These are phyloP conservation scores for Drosophila orena DNA, from an alignment of 1,140 invertebrate genomes.

Conservation along the genomic window DNA sequence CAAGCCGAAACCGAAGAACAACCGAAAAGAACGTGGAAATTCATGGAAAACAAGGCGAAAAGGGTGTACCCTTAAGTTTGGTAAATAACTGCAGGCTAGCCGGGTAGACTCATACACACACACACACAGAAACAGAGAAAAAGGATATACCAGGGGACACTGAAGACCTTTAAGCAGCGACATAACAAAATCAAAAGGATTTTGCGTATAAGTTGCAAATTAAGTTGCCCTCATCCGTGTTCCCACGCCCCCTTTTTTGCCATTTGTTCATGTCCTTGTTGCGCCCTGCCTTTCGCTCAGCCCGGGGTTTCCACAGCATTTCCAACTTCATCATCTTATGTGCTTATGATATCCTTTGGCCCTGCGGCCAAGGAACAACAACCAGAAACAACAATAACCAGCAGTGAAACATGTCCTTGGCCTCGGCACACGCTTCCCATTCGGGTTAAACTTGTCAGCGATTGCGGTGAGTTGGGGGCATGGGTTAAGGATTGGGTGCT, in stretches of 20 bases:
- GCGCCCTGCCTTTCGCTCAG: not conserved
- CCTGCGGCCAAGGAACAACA: slow-evolving; percentile 50
- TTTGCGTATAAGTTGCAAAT: slow-evolving; percentile 82
- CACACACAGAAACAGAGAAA: slow-evolving; percentile 29
- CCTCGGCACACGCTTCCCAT: slow-evolving; percentile 55
- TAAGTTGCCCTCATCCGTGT: slow-evolving; percentile 61
- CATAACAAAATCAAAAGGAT: slow-evolving; percentile 81
- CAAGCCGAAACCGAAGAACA: slow-evolving; percentile 25
- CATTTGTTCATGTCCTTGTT: slow-evolving; percentile 50
- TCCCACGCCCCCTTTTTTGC: slow-evolving; percentile 20
- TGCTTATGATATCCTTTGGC: slow-evolving; percentile 73
- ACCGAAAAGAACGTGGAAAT: slow-evolving; percentile 34
- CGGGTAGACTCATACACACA: slow-evolving; percentile 49
- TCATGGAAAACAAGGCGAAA: slow-evolving; percentile 46
- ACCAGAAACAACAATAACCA: slow-evolving; percentile 51
- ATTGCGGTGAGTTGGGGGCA: slow-evolving; percentile 15
- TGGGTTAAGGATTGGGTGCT: slow-evolving; percentile 28
- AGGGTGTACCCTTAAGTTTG: slow-evolving; percentile 72
- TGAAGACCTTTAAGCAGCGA: slow-evolving; percentile 47
- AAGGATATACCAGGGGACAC: slow-evolving; percentile 22
- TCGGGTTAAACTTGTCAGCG: slow-evolving; percentile 46
- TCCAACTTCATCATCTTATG: slow-evolving; percentile 55
- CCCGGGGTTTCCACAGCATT: slow-evolving; percentile 15
- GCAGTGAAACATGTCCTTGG: slow-evolving; percentile 49
- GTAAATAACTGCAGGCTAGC: slow-evolving; percentile 77